Base-by-base conservation (phyloP, 2,797 vertebrate genomes). In the Cuculus canorus region DNA sequence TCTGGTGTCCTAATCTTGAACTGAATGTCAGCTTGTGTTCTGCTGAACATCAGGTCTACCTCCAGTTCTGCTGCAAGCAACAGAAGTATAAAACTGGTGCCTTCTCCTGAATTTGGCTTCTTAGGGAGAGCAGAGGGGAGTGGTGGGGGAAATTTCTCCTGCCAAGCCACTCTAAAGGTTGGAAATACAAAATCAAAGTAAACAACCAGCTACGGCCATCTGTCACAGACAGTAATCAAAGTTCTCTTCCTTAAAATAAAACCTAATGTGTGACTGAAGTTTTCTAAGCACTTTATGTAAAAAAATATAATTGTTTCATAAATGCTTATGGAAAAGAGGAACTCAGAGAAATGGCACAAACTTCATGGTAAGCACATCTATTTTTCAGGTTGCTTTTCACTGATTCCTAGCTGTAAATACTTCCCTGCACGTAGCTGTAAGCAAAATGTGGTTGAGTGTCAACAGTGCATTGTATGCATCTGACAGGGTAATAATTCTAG, bases 401-500 rank as follows among this genome's bases (percentile, higher is more conserved):
- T 72, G 37, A 7, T 60, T 93, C 21, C 32, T 41, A 45, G 33
- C 35, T 89, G 37, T 92, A 90, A 90, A 92, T 17, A 92, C 21
- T 32, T 78, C 32, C 17, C 27, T 48, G 41, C 27, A 86, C 0
- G 1, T 45, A 61, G 68, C 54, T 91, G 35, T 75, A 91, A 90
- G 76, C 54, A 86, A 90, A 90, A 53, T 3, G 5, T 19, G 10
- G 39, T 6, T 83, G 19, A 32, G 17, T 88, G 85, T 88, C 79
- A 92, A 81, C 23, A 76, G 57, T 70, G 73, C 66, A 82, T 76
- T 91, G 61, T 61, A 82, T 32, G 32, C 24, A 54, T 90, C 80
- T 72, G 56, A 91, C 71, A 94, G 35, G 11, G 35, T 53, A 92
- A 70, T 82, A 92, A 77, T 82, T 95, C 64, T 71, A 56, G 33